Percentiles rank a stretch among this genome's conserved stretches.
Conservation (phyloP, 2,797 vertebrate genomes). For the Halcyon badia region DNA sequence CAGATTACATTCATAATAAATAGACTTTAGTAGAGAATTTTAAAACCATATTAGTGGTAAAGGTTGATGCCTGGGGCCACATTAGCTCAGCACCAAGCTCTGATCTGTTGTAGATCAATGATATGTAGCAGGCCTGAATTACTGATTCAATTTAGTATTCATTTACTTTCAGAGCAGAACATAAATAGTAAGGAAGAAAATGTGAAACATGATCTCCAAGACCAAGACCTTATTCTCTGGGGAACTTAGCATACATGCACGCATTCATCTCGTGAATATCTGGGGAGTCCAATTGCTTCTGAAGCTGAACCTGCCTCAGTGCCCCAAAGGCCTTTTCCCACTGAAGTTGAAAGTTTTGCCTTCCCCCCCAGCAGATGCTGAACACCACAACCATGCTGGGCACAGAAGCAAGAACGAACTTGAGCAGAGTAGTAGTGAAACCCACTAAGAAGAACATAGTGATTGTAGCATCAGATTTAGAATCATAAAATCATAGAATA, state of each 20-base stretch:
- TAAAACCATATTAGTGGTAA: constrained; percentile 55
- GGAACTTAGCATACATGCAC: background rate
- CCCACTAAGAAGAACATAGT: background rate
- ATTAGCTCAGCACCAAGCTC: constrained; percentile 61
- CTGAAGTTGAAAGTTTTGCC: background rate
- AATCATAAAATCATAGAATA: background rate
- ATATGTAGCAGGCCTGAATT: constrained; percentile 53
- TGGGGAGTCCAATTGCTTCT: background rate
- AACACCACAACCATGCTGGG: background rate
- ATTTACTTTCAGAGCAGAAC: constrained; percentile 63
- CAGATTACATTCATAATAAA: constrained; percentile 60
- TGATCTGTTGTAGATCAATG: constrained; percentile 70
- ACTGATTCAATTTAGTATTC: constrained; percentile 67
- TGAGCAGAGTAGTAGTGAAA: background rate
- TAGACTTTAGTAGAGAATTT: constrained; percentile 65
- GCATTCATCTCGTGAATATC: background rate
- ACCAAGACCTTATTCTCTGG: background rate
- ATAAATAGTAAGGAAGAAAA: constrained; percentile 57
- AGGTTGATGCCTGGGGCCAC: constrained; percentile 51
- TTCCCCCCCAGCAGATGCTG: background rate
- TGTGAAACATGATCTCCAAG: constrained; percentile 9
- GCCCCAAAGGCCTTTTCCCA: background rate
- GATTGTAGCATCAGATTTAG: background rate
- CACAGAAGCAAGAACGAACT: rapidly evolving
- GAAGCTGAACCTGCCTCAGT: background rate